Evolutionary conservation across 2,797 vertebrate genomes (phyloP).

Genomic region (Otolemur crassicaudatus): DNA sequence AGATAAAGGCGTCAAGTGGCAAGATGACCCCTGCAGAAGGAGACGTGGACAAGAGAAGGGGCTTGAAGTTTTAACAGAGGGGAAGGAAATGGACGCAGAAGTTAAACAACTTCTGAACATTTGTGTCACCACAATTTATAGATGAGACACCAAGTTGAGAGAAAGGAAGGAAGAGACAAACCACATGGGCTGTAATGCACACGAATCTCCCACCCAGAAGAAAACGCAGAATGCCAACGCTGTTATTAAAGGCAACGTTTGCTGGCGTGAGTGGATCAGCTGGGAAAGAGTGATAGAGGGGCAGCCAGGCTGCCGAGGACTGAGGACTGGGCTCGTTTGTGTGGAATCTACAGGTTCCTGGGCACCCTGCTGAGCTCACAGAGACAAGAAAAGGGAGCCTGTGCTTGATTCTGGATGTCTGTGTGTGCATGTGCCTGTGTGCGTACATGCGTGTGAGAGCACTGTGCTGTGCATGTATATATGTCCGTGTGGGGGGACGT

Average conservation of each 20-base stretch:
- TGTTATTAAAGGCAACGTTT: background rate
- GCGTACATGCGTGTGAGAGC: background rate
- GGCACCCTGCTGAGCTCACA: background rate
- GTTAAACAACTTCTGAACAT: background rate
- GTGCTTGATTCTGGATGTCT: background rate
- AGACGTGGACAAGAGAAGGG: no score
- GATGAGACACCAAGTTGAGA: background rate
- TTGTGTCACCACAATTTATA: background rate
- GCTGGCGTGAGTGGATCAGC: background rate
- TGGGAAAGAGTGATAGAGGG: background rate
- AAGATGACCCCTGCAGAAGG: background rate
- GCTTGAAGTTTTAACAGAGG: background rate
- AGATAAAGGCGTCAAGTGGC: background rate
- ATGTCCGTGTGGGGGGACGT: background rate
- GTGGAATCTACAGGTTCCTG: background rate
- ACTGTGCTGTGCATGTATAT: background rate
- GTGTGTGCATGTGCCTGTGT: no score
- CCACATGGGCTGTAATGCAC: accelerated
- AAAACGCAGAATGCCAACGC: background rate
- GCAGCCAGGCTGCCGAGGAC: background rate
- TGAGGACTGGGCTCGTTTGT: background rate
- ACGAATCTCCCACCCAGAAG: background rate
- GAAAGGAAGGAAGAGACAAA: background rate
- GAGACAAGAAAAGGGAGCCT: background rate
- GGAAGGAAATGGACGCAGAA: background rate